A percentile compares a stretch with the other conserved stretches of the same genome.
Conservation (phyloP, 1,140 invertebrate genomes). For the Nymphalis io region DNA sequence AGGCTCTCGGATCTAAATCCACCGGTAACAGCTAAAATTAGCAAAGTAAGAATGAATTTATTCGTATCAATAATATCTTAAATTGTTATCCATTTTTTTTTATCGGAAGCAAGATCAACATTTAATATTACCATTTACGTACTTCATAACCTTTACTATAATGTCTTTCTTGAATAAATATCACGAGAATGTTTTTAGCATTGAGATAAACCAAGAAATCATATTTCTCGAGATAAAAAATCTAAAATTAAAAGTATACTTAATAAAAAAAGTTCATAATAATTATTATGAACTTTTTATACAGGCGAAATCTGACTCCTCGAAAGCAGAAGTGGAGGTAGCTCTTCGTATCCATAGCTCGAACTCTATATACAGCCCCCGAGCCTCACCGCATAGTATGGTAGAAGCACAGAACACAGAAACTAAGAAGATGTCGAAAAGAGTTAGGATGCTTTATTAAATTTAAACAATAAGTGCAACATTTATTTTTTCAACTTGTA, state of each 20-base stretch:
- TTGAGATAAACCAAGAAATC: no score
- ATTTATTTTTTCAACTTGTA: no score
- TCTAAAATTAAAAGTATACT: no score
- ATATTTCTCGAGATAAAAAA: no score
- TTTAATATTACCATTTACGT: no score
- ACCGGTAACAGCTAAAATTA: conserved; percentile 63
- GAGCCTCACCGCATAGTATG: conserved; percentile 56
- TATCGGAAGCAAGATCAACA: no score
- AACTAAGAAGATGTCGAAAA: conserved; percentile 68
- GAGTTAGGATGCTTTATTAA: conserved; percentile 37
- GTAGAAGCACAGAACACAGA: conserved; percentile 51
- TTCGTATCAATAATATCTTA: background rate
- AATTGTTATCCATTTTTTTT: no score
- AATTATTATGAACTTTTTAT: background rate
- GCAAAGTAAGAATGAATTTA: conserved; percentile 57
- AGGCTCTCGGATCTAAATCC: conserved; percentile 50
- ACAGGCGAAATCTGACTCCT: conserved; percentile 63
- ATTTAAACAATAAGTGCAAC: background rate
- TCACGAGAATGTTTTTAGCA: no score
- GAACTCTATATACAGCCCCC: conserved; percentile 57
- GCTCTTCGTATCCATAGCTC: conserved; percentile 62
- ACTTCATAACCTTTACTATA: no score
- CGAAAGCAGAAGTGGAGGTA: conserved; percentile 62
- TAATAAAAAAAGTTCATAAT: background rate
- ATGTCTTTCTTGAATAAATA: no score